A percentile compares a stretch with the other conserved stretches of the same genome.
Conservation (phyloP, 1,140 invertebrate species). For the Arion vulgaris region DNA sequence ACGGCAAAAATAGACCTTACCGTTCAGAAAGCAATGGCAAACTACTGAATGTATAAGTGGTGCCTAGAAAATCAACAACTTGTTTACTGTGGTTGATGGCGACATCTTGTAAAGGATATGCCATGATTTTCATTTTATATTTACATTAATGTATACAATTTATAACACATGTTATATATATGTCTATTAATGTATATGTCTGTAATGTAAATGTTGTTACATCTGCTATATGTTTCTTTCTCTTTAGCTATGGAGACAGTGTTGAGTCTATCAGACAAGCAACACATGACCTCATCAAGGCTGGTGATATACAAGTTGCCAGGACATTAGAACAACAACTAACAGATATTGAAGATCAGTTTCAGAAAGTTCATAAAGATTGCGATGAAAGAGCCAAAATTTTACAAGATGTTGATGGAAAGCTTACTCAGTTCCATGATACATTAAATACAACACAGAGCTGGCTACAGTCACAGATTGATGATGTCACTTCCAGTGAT, state of each 20-base stretch:
- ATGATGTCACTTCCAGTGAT: constrained; percentile 84
- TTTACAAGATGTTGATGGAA: constrained; percentile 84
- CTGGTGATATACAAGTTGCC: constrained; percentile 87
- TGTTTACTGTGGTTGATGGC: no score
- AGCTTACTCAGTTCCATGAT: constrained; percentile 82
- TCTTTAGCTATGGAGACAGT: constrained; percentile 71
- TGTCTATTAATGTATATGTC: no score
- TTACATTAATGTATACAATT: no score
- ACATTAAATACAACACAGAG: constrained; percentile 75
- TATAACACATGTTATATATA: no score
- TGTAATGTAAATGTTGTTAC: no score
- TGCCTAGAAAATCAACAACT: no score
- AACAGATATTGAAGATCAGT: constrained; percentile 86
- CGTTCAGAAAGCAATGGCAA: no score
- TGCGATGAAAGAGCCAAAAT: constrained; percentile 84
- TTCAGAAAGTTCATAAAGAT: constrained; percentile 87
- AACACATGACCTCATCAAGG: constrained; percentile 85
- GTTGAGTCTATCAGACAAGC: constrained; percentile 86
- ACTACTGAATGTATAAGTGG: no score
- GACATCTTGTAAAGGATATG: no score
- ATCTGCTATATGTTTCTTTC: neutral
- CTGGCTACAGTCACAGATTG: constrained; percentile 78
- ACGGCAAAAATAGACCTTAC: no score
- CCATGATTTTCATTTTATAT: no score
- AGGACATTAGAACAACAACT: constrained; percentile 91